Evolutionary conservation across 2,797 vertebrate species (phyloP).

Genomic region (Fringilla coelebs): DNA sequence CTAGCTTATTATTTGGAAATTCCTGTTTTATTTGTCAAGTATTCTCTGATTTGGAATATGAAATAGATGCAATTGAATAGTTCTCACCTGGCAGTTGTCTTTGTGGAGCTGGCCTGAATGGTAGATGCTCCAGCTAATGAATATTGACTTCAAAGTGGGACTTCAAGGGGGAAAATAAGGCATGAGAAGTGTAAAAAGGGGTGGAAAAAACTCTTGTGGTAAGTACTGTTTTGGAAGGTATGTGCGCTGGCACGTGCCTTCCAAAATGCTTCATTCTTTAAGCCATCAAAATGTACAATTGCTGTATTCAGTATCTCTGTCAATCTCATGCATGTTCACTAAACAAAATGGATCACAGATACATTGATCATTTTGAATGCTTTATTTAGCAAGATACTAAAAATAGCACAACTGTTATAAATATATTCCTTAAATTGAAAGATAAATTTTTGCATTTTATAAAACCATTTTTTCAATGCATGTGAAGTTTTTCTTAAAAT

Average conservation of each 20-base stretch:
- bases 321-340: constrained; percentile 22
- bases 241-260: background rate
- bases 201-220: background rate
- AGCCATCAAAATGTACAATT: constrained; percentile 45
- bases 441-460: background rate
- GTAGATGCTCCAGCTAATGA: background rate
- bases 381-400: constrained; percentile 6
- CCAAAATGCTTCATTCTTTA: background rate
- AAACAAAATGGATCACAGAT: constrained; percentile 15
- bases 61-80: background rate
- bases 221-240: background rate
- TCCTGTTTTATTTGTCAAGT: background rate
- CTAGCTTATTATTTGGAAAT: background rate
- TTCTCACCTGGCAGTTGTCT: background rate
- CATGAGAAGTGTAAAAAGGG: background rate
- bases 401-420: background rate
- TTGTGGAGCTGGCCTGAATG: background rate
- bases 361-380: background rate
- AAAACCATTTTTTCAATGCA: constrained; percentile 13
- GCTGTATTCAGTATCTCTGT: background rate
- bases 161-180: background rate
- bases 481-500: background rate
- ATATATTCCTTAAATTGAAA: constrained; percentile 22
- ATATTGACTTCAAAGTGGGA: background rate
- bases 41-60: background rate